A percentile compares a stretch with the other conserved stretches of the same genome.
These are phyloP conservation scores for Mastomys coucha DNA, from an alignment of 2,113 vertebrate species.

Conservation along the genomic window DNA sequence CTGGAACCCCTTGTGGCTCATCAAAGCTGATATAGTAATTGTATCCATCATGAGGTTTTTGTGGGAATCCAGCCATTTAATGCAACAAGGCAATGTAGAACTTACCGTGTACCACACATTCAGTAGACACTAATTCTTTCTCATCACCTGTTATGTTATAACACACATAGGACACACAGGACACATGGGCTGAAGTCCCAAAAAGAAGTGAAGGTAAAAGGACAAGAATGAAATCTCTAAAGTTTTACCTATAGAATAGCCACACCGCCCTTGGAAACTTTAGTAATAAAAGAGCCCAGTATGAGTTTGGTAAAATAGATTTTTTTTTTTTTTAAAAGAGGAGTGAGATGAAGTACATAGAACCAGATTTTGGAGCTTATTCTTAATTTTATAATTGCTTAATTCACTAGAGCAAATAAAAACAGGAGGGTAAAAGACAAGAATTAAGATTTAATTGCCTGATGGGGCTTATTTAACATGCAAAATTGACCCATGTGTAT, in stretches of 20 bases:
- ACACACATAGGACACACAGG: too few species aligned
- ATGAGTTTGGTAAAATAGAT: background rate
- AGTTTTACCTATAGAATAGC: background rate
- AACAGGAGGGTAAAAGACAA: background rate
- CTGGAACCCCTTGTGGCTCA: background rate
- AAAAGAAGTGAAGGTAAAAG: background rate
- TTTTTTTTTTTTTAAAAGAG: background rate
- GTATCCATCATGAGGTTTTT: background rate
- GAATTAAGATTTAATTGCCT: background rate
- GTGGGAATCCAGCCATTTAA: background rate
- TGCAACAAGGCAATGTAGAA: background rate
- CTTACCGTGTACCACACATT: background rate
- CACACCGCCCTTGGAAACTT: background rate
- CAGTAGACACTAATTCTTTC: background rate
- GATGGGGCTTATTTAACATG: background rate
- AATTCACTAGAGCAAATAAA: conserved; percentile 44
- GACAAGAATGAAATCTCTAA: background rate
- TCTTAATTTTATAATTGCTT: conserved; percentile 28
- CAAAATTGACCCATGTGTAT: background rate
- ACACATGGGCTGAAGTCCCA: background rate
- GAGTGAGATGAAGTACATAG: background rate
- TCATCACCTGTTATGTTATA: background rate
- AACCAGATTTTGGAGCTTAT: background rate
- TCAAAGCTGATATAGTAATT: conserved; percentile 39
- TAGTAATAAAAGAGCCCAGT: background rate